Conservation (phyloP, 2,888 invertebrate genomes). For the Lypha dubia region DNA sequence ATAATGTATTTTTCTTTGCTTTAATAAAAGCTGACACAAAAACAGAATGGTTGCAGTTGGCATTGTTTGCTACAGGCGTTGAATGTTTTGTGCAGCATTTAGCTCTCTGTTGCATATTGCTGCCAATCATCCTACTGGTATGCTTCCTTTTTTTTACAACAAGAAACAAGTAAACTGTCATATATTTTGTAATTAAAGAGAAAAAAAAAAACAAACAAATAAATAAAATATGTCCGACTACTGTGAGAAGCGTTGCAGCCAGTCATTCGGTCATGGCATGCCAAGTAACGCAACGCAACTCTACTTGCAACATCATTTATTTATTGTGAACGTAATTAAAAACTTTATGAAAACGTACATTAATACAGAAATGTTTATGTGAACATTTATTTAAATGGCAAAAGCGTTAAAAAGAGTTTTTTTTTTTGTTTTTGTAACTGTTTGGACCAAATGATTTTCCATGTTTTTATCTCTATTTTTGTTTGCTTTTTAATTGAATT, state of each 20-base stretch:
- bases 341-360: conserved; percentile 3
- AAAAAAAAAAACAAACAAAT: neutral
- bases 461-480: conserved; percentile 24
- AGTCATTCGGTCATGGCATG: conserved; percentile 6
- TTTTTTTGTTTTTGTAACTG: conserved; percentile 29
- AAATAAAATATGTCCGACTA: conserved; percentile 5
- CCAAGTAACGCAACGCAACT: conserved; percentile 1
- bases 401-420: neutral
- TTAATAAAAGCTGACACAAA: conserved; percentile 23
- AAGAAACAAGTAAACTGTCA: conserved; percentile 37
- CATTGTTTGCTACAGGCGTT: conserved; percentile 37
- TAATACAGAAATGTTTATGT: neutral
- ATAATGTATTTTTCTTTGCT: conserved; percentile 31
- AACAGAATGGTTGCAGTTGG: conserved; percentile 45
- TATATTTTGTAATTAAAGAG: conserved; percentile 28
- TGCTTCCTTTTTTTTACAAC: conserved; percentile 6
- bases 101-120: conserved; percentile 46
- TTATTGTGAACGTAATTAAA: conserved; percentile 57
- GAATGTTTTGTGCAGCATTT: conserved; percentile 34
- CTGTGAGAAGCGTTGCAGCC: conserved; percentile 19
- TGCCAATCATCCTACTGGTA: neutral
- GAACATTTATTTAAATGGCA: conserved; percentile 24
- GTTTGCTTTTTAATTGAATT: too few species aligned
- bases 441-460: conserved; percentile 36
- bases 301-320: conserved; percentile 39